phyloP scores from a whole-genome alignment of 2,113 vertebrate genomes.

The Triplophysa siluroides region DNA sequence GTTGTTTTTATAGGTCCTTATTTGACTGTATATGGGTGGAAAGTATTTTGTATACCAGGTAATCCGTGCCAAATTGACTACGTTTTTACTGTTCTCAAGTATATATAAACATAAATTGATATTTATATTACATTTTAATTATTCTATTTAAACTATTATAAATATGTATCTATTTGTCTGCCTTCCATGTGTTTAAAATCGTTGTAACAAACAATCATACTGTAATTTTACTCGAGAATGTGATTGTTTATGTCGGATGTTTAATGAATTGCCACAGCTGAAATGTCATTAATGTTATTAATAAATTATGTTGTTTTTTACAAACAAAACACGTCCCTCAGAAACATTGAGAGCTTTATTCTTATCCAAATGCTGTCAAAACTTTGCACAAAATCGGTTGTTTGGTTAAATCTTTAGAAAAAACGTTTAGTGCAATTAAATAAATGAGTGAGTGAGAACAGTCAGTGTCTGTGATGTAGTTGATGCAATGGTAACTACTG shows the following conservation, averaged over 20 bases:
- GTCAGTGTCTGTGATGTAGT: too few relatives aligned
- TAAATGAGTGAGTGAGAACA: too few relatives aligned
- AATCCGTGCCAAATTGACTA: slow-evolving; percentile 32
- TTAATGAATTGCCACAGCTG: not conserved
- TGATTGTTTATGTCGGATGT: not conserved
- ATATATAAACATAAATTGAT: slow-evolving; percentile 40
- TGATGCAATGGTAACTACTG: not conserved
- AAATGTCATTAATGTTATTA: not conserved
- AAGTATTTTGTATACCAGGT: not conserved
- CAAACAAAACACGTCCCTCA: not conserved
- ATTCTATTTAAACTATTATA: slow-evolving; percentile 48
- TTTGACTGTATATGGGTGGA: slow-evolving; percentile 26
- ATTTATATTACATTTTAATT: slow-evolving; percentile 31
- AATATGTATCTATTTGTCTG: not conserved
- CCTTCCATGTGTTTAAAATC: not conserved
- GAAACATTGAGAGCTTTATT: too few relatives aligned
- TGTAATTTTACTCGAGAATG: not conserved
- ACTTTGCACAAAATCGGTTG: not conserved
- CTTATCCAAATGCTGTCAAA: not conserved
- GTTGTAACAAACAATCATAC: not conserved
- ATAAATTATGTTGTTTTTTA: not conserved
- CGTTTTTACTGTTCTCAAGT: slow-evolving; percentile 47
- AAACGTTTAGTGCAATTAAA: too few relatives aligned
- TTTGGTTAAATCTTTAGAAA: too few relatives aligned
- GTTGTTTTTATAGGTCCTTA: not conserved